Evolutionary conservation across 2,797 vertebrate genomes (phyloP).

Genomic region (Brotula barbata): DNA sequence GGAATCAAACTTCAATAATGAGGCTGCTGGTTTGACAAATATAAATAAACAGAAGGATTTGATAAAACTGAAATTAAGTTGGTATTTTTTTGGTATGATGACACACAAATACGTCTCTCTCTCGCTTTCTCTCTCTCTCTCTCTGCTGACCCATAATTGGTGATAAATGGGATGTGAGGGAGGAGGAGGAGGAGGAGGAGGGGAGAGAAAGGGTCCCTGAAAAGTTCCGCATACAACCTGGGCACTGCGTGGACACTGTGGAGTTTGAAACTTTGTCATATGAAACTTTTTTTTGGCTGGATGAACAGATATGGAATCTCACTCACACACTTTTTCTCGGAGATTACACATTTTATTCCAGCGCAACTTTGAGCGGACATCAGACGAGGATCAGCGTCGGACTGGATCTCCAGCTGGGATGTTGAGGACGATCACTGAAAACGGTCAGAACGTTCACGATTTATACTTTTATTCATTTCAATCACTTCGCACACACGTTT

Average conservation of each 20-base stretch:
- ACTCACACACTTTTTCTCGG: background rate
- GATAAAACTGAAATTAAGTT: background rate
- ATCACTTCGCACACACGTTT: too few relatives aligned
- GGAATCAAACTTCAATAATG: too few relatives aligned
- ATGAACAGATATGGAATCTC: conserved; percentile 15
- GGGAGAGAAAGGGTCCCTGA: background rate
- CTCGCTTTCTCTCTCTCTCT: background rate
- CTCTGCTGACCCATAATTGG: conserved; percentile 33
- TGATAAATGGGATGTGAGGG: conserved; percentile 14
- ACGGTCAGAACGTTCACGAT: too few relatives aligned
- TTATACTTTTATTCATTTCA: too few relatives aligned
- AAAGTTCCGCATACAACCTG: conserved; percentile 2
- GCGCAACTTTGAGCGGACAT: background rate
- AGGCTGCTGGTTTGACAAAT: background rate
- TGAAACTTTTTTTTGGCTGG: background rate
- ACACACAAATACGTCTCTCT: too few relatives aligned
- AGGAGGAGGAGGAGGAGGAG: background rate
- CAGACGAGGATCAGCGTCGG: too few relatives aligned
- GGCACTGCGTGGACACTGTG: conserved; percentile 3
- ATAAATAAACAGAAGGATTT: background rate
- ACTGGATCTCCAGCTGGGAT: conserved; percentile 15
- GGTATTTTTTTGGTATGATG: too few relatives aligned
- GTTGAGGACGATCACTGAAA: conserved; percentile 8
- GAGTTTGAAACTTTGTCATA: background rate
- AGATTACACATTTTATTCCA: background rate